phyloP scores from a whole-genome alignment of 2,797 vertebrate genomes.

The Tachyglossus aculeatus region DNA sequence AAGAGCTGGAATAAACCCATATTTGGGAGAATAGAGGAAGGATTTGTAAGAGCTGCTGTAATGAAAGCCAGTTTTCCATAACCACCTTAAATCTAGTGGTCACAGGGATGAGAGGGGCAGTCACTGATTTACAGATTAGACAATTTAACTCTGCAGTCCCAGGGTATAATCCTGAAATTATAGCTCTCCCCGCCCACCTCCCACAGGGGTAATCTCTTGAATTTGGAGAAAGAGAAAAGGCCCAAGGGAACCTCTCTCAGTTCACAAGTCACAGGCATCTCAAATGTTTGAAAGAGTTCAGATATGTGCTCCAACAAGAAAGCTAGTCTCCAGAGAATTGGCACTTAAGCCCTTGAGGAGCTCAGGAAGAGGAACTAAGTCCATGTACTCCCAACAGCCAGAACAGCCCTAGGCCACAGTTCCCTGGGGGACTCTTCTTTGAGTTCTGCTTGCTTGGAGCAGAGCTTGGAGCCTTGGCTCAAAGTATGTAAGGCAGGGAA shows the following conservation, averaged over 20 bases:
- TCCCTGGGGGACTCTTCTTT: too few species aligned
- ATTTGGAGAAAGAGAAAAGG: rapidly evolving
- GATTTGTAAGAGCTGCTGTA: slow-evolving; percentile 13
- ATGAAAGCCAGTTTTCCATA: slow-evolving; percentile 27
- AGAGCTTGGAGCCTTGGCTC: too few species aligned
- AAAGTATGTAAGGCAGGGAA: too few species aligned
- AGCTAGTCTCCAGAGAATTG: neutral
- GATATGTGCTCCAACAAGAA: neutral
- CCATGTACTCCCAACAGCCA: too few species aligned
- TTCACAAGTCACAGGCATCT: neutral
- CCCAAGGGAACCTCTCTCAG: neutral
- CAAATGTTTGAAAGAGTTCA: neutral
- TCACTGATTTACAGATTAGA: neutral
- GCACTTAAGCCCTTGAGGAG: too few species aligned
- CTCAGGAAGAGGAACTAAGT: too few species aligned
- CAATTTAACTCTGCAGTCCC: neutral
- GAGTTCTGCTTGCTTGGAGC: too few species aligned
- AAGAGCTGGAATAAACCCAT: rapidly evolving
- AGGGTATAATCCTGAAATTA: rapidly evolving
- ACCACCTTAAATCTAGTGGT: slow-evolving; percentile 31
- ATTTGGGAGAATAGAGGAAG: neutral
- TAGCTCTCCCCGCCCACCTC: too few species aligned
- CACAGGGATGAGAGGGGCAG: neutral
- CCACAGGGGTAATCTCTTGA: rapidly evolving
- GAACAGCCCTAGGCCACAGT: too few species aligned